Base-by-base conservation (phyloP, 2,888 invertebrate species). In the Poecilus cupreus region DNA sequence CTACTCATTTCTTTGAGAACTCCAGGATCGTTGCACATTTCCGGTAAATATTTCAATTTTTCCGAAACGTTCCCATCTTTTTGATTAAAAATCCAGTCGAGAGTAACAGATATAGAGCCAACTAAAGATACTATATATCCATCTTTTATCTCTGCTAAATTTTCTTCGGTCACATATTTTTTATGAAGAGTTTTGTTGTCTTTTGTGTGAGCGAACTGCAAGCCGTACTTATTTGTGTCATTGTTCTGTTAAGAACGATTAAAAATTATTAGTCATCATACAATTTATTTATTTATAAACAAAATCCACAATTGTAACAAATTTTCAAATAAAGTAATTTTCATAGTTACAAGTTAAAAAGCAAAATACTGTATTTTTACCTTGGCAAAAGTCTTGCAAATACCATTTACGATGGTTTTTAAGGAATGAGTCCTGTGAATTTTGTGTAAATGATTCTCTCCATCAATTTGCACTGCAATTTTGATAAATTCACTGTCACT, bases 61-160 rank as follows among this genome's bases (percentile, higher is more conserved):
- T 80, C 80, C 11, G 11, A 16, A 16, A 39, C 11, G 39, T 8
- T 43, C 0, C 81, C 75, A 20, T 84, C 83, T 22, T 80, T 77
- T 4, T 86, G 83, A 72, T 86, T 83, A 37, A 88, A 86, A 57
- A 88, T 88, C 43, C 85, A 84, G 22, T 85, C 84, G 13, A 88
- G 82, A 60, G 85, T 84, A 82, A 85, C 85, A 3, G 85, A 82
- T 1, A 88, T 78, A 0, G 88, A 87, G 83, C 86, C 87, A 3
- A 86, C 87, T 5, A 89, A 84, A 84, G 88, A 86, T 26, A 89
- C 82, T 49, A 87, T 87, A 82, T 86, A 86, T 18, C 86, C 88
- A 82, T 88, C 86, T 82, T 87, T 84, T 46, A 88, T 86, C 20
- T 86, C 85, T 13, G 85, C 75, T 60, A 85, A 86, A 82, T 87